A percentile compares a stretch with the other conserved stretches of the same genome.
These are phyloP conservation scores for Xestia sexstrigata DNA, from an alignment of 2,888 invertebrate genomes.

Conservation along the genomic window DNA sequence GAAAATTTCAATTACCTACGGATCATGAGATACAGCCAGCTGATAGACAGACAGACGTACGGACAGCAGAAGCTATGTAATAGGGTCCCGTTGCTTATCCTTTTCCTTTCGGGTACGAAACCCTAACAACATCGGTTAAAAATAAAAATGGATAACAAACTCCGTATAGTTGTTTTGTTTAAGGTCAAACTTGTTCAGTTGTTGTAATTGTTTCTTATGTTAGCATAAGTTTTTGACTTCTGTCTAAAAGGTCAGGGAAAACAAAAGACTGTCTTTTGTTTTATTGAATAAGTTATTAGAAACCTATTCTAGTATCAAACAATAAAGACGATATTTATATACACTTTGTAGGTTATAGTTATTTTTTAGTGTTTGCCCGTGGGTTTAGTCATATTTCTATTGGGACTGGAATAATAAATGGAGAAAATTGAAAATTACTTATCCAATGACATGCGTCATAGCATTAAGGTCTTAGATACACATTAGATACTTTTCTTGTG, in stretches of 20 bases:
- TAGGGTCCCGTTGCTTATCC: too few species aligned
- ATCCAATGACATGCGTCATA: background rate
- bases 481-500: background rate
- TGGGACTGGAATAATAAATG: background rate
- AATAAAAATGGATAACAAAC: conserved; percentile 7
- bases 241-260: conserved; percentile 17
- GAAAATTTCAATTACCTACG: too few species aligned
- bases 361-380: conserved; percentile 2
- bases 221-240: conserved; percentile 4
- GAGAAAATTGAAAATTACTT: background rate
- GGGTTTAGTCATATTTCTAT: background rate
- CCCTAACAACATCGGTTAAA: background rate
- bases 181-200: conserved; percentile 13
- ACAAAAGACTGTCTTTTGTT: conserved; percentile 8
- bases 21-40: too few species aligned
- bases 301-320: background rate
- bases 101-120: too few species aligned
- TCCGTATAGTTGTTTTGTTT: background rate
- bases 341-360: background rate
- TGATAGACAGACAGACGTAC: too few species aligned
- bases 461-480: background rate
- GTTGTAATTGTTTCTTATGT: conserved; percentile 8
- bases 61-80: too few species aligned
- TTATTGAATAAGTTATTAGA: conserved; percentile 27
- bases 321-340: conserved; percentile 5